Conservation (phyloP, 2,797 vertebrate species). For the Vespertilio murinus region DNA sequence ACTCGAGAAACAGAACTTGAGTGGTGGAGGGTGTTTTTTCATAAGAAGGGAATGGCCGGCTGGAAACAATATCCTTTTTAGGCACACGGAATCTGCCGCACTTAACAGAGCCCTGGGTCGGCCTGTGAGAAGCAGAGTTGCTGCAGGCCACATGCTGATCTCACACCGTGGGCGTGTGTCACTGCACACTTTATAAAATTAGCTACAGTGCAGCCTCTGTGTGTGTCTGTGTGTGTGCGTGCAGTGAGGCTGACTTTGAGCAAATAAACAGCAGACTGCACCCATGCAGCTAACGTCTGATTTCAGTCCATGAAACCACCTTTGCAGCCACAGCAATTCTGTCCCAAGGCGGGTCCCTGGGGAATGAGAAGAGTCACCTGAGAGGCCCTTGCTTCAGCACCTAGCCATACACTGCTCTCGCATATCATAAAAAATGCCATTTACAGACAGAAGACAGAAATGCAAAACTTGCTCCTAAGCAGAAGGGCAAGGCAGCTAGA, state of each 20-base stretch:
- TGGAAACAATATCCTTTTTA: slow-evolving; percentile 56
- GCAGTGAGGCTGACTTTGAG: background rate
- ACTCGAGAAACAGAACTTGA: background rate
- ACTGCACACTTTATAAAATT: slow-evolving; percentile 58
- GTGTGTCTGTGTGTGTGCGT: background rate
- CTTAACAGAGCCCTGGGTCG: slow-evolving; percentile 22
- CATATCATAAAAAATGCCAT: slow-evolving; percentile 42
- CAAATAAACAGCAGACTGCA: slow-evolving; percentile 50
- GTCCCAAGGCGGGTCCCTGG: background rate
- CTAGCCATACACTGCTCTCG: slow-evolving; percentile 33
- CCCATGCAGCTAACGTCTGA: slow-evolving; percentile 50
- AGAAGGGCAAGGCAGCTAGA: background rate
- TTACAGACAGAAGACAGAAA: slow-evolving; percentile 39
- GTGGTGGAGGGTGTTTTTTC: background rate
- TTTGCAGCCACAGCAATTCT: background rate
- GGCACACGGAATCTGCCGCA: background rate
- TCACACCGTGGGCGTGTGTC: background rate
- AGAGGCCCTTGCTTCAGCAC: background rate
- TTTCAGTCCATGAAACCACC: slow-evolving; percentile 56
- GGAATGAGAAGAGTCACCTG: slow-evolving; percentile 22
- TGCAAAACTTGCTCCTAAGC: background rate
- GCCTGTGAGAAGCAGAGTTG: slow-evolving; percentile 41
- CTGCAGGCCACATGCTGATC: slow-evolving; percentile 34
- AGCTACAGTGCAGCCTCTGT: background rate
- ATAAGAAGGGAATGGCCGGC: background rate